Evolutionary conservation across 2,113 vertebrate genomes (phyloP).

Genomic region (Erinaceus europaeus): DNA sequence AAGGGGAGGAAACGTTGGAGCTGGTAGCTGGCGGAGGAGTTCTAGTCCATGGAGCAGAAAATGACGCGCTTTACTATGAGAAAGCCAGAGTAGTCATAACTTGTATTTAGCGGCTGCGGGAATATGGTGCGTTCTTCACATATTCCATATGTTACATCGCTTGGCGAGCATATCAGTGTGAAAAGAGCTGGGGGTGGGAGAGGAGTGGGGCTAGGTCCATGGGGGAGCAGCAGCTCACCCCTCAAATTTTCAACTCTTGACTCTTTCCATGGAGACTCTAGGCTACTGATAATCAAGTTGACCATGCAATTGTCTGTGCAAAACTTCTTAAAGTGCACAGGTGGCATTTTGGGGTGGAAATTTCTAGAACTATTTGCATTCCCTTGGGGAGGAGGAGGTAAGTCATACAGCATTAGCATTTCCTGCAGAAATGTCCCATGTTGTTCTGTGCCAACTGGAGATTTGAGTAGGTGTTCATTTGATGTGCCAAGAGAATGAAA

Average conservation of each 20-base stretch:
- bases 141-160: conserved; percentile 67
- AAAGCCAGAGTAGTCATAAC: conserved; percentile 64
- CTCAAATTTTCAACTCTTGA: background rate
- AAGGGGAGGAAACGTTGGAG: conserved; percentile 62
- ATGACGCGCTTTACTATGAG: conserved; percentile 74
- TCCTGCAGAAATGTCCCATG: conserved; percentile 72
- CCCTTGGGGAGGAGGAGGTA: conserved; percentile 63
- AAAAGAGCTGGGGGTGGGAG: conserved; percentile 63
- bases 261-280: background rate
- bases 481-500: conserved; percentile 72
- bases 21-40: conserved; percentile 62
- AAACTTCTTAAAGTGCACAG: background rate
- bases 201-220: conserved; percentile 45
- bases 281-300: background rate
- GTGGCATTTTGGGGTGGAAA: conserved; percentile 30
- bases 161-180: conserved; percentile 72
- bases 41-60: conserved; percentile 72
- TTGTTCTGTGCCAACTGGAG: conserved; percentile 74
- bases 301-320: background rate
- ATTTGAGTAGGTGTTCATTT: conserved; percentile 75
- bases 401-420: conserved; percentile 70
- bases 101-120: conserved; percentile 62
- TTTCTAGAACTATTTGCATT: conserved; percentile 62
- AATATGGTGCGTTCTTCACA: conserved; percentile 48
- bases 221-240: conserved; percentile 47